These are phyloP conservation scores for Rhopalosiphum nymphaeae DNA, from an alignment of 2,888 invertebrate species.

Conservation along the genomic window DNA sequence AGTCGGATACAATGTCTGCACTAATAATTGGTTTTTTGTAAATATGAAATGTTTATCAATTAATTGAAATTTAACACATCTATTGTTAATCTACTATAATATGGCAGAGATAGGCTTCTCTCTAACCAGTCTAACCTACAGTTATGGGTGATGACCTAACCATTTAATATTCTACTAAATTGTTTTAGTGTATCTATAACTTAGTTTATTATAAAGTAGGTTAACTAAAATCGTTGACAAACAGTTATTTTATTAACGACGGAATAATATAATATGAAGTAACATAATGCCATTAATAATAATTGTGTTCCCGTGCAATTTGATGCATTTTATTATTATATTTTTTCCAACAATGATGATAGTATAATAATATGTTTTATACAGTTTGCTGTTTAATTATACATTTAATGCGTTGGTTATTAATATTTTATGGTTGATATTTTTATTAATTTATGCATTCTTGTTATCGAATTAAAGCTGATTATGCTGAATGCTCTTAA, in stretches of 20 bases:
- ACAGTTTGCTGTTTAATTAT: background rate
- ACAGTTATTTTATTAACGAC: background rate
- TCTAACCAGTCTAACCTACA: background rate
- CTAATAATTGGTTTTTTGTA: background rate
- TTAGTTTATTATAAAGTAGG: background rate
- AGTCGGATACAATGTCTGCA: background rate
- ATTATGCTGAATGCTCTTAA: background rate
- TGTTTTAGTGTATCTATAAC: background rate
- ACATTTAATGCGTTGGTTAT: background rate
- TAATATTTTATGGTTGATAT: background rate
- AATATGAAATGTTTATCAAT: background rate
- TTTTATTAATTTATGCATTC: background rate
- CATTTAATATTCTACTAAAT: background rate
- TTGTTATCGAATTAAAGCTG: background rate
- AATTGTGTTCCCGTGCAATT: background rate
- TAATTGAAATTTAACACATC: background rate
- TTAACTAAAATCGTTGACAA: background rate
- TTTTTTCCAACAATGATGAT: background rate
- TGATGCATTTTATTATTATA: background rate
- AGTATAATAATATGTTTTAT: background rate
- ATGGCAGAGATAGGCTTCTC: background rate
- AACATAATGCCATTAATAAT: background rate
- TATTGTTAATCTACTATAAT: background rate
- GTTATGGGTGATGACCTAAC: background rate
- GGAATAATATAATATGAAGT: background rate